Evolutionary conservation across 2,797 vertebrate genomes (phyloP).

Genomic region (Onychomys arenicola): DNA sequence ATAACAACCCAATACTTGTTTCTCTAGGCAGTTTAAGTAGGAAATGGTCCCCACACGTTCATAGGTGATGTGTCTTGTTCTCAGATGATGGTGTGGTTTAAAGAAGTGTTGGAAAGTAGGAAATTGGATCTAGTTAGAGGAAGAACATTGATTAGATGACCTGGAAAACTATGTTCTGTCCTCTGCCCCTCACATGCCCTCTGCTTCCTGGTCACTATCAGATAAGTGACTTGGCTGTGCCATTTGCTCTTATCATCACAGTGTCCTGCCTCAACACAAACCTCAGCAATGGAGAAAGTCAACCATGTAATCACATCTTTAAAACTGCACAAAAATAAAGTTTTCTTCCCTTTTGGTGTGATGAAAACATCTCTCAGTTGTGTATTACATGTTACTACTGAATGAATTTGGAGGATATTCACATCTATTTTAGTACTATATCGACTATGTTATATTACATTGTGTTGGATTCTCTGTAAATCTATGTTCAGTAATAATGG

Average conservation of each 20-base stretch:
- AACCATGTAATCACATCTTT: background rate
- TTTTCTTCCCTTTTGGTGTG: background rate
- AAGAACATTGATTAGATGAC: background rate
- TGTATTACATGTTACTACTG: background rate
- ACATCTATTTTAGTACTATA: background rate
- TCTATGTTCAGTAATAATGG: background rate
- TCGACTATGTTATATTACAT: background rate
- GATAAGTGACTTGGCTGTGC: background rate
- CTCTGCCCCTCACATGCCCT: background rate
- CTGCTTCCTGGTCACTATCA: background rate
- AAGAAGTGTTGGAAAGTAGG: background rate
- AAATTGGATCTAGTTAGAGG: background rate
- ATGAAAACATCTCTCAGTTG: background rate
- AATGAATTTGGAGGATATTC: background rate
- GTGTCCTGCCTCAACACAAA: background rate
- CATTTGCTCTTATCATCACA: background rate
- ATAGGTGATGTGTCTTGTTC: background rate
- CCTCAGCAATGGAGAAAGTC: background rate
- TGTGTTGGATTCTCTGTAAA: background rate
- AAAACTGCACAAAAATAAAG: background rate
- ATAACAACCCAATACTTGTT: background rate
- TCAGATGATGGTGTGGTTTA: background rate
- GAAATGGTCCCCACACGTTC: no score
- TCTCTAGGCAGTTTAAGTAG: background rate
- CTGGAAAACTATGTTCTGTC: background rate